Base-by-base conservation (phyloP, 2,888 invertebrate species). In the Hybos culiciformis region DNA sequence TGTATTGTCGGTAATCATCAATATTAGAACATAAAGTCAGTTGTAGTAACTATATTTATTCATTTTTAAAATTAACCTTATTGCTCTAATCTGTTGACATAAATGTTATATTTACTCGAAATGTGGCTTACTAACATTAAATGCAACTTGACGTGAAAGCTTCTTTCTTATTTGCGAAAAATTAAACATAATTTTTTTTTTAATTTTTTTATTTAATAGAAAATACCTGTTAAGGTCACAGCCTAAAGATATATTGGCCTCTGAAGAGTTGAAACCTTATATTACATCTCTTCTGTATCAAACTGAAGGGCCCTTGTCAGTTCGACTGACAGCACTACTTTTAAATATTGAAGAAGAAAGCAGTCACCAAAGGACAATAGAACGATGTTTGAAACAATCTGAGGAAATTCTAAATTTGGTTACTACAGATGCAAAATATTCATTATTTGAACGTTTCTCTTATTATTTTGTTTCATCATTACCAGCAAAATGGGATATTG, bases 341-440 rank as follows among this genome's bases (percentile, higher is more conserved):
- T 67, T 80, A 12, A 75, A 94, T 41, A 86, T 87, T 51, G 71
- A 74, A 45, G 63, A 88, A 41, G 93, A 97, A 62, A 73, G 78
- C 0, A 72, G 71, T 38, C 80, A 83, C 54, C 78, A 80, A 43
- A 74, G 94, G 43, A 83, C 87, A 0, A 79, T 93, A 12, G 93
- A 94, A 59, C 72, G 96, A 31, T 80, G 92, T 18, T 77, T 94
- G 74, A 72, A 77, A 58, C 94, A 94, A 65, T 75, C 84, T 49
- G 87, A 92, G 66, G 78, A 82, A 55, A 70, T 87, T 26, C 74
- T 86, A 5, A 77, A 78, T 49, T 72, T 56, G 6, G 38, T 63
- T 66, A 58, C 66, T 69, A 41, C 64, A 59, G 49, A 54, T 6
- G 42, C 42, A 0, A 43, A 50, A 3, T 55, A 51, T 15, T 37